A percentile compares a stretch with the other conserved stretches of the same genome.
Evolutionary conservation across 2,797 vertebrate species (phyloP).

Genomic region (Crenuchus spilurus): DNA sequence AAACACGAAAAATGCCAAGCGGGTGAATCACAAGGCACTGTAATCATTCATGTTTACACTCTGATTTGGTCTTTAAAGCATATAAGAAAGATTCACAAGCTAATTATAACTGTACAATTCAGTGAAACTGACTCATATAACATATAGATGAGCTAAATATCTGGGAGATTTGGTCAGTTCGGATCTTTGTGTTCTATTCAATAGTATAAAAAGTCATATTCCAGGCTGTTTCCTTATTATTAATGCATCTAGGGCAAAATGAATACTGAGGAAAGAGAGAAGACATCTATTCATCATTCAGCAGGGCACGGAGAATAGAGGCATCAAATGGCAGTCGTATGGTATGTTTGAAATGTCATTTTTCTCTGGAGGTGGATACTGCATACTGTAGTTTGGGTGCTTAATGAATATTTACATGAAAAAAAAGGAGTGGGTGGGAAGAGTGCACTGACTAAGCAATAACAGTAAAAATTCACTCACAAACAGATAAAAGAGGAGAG

Average conservation of each 20-base stretch:
- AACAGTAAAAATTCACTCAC: slow-evolving; percentile 5
- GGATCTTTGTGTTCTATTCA: neutral
- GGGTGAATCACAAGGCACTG: too few relatives aligned
- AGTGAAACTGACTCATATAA: neutral
- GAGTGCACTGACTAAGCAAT: neutral
- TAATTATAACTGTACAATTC: too few relatives aligned
- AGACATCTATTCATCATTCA: slow-evolving; percentile 2
- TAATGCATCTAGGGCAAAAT: neutral
- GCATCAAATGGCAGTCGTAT: slow-evolving; percentile 23
- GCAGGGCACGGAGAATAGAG: neutral
- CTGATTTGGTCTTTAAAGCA: too few relatives aligned
- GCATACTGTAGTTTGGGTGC: slow-evolving; percentile 41
- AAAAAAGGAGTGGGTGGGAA: neutral
- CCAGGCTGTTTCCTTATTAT: neutral
- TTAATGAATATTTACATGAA: slow-evolving; percentile 45
- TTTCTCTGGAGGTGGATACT: slow-evolving; percentile 40
- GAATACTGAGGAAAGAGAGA: neutral
- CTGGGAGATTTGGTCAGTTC: neutral
- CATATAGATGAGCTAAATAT: neutral
- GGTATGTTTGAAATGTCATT: slow-evolving; percentile 38
- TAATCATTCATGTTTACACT: too few relatives aligned
- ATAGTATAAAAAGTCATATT: neutral
- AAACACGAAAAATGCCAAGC: too few relatives aligned
- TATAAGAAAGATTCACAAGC: too few relatives aligned
- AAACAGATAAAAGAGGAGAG: neutral